Evolutionary conservation across 2,888 invertebrate species (phyloP), one percentile per base, ranked within the genome.

Genomic region (Sinotaia quadrata): DNA sequence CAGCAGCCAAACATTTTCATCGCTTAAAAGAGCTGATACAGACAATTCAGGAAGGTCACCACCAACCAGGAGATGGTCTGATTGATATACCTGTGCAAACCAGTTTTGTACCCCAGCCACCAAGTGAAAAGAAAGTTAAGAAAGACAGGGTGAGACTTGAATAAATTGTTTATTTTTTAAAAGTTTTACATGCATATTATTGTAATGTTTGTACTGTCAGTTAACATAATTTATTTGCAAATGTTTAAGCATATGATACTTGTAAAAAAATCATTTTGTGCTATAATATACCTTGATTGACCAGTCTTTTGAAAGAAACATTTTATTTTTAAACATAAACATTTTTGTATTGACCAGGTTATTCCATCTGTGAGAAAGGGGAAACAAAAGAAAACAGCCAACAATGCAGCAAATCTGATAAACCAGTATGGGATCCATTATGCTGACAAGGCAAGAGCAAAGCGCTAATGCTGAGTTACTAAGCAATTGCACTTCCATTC

Each of bases 21-120:
- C 72, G 67, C 29, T 73, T 81, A 3, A 77, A 75, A 52, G 69
- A 78, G 21, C 71, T 75, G 24, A 76, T 82, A 18, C 76, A 79
- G 21, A 69, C 71, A 8, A 81, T 80, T 34, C 71, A 68, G 56
- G 72, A 76, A 27, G 79, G 80, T 10, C 74, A 75, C 31, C 63
- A 73, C 4, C 68, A 71, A 21, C 80, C 79, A 7, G 80, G 79
- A 3, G 75, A 80, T 33, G 75, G 78, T 15, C 63, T 78, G 24
- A 69, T 74, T 2, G 69, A 73, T 29, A 58, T 73, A 37, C 69
- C 73, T 34, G 67, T 59, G 29, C 75, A 51, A n/a, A 8, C 36
- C 10, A 54, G 37, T 2, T 29, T 37, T 7, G 4, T 34, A 31
- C 52, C 51, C 5, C 49, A 56, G 4, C 69, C 71, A 10, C 69